Conservation (phyloP, 2,888 invertebrate species). For the Epirrhoe alternata region DNA sequence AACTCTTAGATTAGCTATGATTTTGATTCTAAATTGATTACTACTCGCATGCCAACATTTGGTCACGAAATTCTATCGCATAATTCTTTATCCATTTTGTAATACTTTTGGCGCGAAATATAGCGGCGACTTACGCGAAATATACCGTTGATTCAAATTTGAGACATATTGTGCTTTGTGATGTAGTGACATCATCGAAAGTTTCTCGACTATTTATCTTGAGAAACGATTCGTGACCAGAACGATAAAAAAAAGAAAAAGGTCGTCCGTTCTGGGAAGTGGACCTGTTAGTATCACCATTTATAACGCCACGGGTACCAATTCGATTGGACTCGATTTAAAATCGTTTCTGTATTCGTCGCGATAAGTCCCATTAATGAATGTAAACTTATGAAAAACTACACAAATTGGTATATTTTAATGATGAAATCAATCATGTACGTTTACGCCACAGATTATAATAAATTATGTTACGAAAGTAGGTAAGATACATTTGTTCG, state of each 20-base stretch:
- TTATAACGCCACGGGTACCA: conserved; percentile 76
- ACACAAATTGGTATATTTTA: conserved; percentile 4
- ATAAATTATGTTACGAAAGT: neutral
- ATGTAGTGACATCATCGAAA: conserved; percentile 62
- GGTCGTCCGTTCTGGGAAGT: conserved; percentile 72
- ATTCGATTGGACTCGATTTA: conserved; percentile 42
- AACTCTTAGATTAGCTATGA: conserved; percentile 35
- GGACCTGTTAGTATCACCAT: conserved; percentile 77
- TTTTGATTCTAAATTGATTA: conserved; percentile 13
- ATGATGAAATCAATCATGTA: conserved; percentile 16
- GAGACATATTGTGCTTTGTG: conserved; percentile 1
- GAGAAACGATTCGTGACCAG: conserved; percentile 73
- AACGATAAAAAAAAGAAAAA: conserved; percentile 57
- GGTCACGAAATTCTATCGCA: conserved; percentile 5
- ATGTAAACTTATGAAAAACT: conserved; percentile 10
- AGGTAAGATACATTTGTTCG: conserved; percentile 1
- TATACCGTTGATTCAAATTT: conserved; percentile 1
- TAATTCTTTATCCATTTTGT: neutral
- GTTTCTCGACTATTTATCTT: conserved; percentile 72
- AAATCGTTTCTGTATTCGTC: conserved; percentile 39
- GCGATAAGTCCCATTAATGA: conserved; percentile 28
- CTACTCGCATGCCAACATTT: conserved; percentile 7
- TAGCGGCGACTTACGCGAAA: neutral
- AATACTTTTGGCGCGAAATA: conserved; percentile 16
- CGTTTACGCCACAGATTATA: conserved; percentile 7